phyloP scores from a whole-genome alignment of 1,140 invertebrate species.

The Campoletis sonorensis region DNA sequence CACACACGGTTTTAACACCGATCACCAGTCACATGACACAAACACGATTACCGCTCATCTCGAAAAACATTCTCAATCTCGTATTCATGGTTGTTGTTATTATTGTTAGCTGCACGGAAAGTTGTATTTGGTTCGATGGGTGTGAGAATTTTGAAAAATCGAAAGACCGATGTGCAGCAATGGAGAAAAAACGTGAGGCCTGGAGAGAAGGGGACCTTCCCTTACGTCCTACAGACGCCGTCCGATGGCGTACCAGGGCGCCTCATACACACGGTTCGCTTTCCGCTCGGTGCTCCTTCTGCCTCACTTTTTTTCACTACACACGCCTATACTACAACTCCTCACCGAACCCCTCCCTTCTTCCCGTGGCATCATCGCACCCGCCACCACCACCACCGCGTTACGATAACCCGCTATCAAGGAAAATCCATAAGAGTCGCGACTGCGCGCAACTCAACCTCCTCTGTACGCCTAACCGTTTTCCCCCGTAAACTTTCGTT shows the following conservation, averaged over 20 bases:
- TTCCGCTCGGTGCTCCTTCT: constrained; percentile 23
- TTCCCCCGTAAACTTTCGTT: constrained; percentile 2
- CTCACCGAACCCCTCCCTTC: constrained; percentile 51
- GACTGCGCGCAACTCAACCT: constrained; percentile 66
- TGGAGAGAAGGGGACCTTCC: not conserved
- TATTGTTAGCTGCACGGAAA: not conserved
- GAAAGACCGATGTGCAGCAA: not conserved
- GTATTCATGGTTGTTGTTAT: not conserved
- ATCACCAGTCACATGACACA: constrained; percentile 39
- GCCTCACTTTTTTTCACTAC: constrained; percentile 20
- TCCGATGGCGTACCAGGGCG: constrained; percentile 19
- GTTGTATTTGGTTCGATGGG: not conserved
- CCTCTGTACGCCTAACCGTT: not conserved
- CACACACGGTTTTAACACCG: constrained; percentile 5
- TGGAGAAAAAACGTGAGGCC: not conserved
- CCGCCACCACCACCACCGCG: constrained; percentile 13
- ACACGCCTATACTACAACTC: not conserved
- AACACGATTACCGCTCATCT: constrained; percentile 39
- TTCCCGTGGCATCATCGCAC: constrained; percentile 33
- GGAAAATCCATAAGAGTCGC: constrained; percentile 74
- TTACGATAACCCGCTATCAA: constrained; percentile 25
- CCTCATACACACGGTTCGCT: constrained; percentile 6
- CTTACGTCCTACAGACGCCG: constrained; percentile 28
- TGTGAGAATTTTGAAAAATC: not conserved
- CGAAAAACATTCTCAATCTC: constrained; percentile 31